phyloP scores from a whole-genome alignment of 2,888 invertebrate genomes.

The Tetropium fuscum region DNA sequence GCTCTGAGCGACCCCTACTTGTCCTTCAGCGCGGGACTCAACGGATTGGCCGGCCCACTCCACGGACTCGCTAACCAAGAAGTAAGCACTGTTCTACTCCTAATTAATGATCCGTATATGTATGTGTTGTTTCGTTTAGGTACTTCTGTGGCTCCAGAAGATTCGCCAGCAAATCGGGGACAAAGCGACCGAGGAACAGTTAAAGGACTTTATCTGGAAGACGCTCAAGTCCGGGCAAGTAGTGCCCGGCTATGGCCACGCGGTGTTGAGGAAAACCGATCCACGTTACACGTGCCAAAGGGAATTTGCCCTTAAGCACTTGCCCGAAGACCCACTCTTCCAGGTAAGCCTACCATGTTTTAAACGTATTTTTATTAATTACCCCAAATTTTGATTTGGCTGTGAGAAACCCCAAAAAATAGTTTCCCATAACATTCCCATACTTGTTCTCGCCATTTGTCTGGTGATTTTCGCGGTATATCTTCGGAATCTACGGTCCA shows the following conservation, averaged over 20 bases:
- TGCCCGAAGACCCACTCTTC: slow-evolving; percentile 93
- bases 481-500: too few relatives aligned
- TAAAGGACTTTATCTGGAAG: slow-evolving; percentile 98
- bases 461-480: too few relatives aligned
- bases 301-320: slow-evolving; percentile 93
- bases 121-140: slow-evolving; percentile 66
- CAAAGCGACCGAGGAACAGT: slow-evolving; percentile 87
- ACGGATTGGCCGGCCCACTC: slow-evolving; percentile 94
- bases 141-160: slow-evolving; percentile 94
- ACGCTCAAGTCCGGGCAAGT: slow-evolving; percentile 96
- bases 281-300: slow-evolving; percentile 93
- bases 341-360: slow-evolving; percentile 67
- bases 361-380: too few relatives aligned
- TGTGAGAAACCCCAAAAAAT: too few relatives aligned
- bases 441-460: too few relatives aligned
- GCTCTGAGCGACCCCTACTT: slow-evolving; percentile 95
- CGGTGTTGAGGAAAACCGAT: slow-evolving; percentile 95
- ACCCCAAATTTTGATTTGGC: too few relatives aligned
- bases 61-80: slow-evolving; percentile 98
- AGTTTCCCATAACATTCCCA: too few relatives aligned
- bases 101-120: neutral
- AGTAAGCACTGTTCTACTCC: too few relatives aligned
- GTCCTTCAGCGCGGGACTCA: slow-evolving; percentile 92
- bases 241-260: slow-evolving; percentile 97
- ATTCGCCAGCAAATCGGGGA: slow-evolving; percentile 88